Conservation (phyloP, 2,797 vertebrate species). For the Chaetophractus vellerosus region DNA sequence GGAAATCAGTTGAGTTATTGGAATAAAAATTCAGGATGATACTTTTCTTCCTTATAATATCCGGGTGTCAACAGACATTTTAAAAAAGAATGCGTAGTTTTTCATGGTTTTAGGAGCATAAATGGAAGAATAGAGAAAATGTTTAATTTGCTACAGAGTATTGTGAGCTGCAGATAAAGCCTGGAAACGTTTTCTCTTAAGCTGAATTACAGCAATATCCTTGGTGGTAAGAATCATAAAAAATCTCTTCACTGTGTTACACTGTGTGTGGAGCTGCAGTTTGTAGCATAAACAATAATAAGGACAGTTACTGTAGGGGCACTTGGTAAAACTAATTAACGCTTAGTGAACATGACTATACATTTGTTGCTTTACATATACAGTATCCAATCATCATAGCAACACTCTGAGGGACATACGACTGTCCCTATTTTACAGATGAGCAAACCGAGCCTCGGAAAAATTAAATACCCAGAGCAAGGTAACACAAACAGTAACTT, state of each 20-base stretch:
- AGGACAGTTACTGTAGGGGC: background rate
- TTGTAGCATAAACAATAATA: background rate
- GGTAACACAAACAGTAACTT: background rate
- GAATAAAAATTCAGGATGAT: constrained; percentile 55
- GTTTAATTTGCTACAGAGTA: background rate
- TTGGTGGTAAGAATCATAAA: background rate
- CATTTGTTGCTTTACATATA: background rate
- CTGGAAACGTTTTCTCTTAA: background rate
- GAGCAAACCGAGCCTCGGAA: constrained; percentile 41
- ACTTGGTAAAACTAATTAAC: background rate
- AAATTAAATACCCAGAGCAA: background rate
- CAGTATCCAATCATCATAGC: background rate
- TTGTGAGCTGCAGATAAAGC: background rate
- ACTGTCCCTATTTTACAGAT: constrained; percentile 12
- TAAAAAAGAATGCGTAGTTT: background rate
- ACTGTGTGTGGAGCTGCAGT: background rate
- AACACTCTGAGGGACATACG: background rate
- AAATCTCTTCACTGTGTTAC: constrained; percentile 3
- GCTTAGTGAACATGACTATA: background rate
- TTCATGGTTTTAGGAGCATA: constrained; percentile 33
- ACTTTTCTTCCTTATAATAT: background rate
- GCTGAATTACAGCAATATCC: background rate
- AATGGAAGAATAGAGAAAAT: background rate
- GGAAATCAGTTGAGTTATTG: constrained; percentile 59
- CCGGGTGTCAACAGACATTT: constrained; percentile 1